Base-by-base conservation (phyloP, 2,888 invertebrate genomes). In the Drosophila falleni region DNA sequence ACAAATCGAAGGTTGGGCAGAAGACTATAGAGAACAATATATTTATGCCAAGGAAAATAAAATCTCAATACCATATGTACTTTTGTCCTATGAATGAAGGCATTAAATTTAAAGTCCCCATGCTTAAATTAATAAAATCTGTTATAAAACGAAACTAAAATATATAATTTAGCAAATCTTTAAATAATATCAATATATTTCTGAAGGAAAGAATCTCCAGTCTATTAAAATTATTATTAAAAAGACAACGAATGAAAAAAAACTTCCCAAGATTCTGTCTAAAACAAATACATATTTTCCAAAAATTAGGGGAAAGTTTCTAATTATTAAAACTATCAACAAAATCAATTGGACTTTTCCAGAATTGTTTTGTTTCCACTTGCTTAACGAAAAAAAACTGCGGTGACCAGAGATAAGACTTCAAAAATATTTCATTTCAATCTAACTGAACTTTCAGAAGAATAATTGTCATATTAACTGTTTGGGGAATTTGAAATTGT, bases 1-100 rank as follows among this genome's bases (percentile, higher is more conserved):
- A 71, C 53, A 11, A 54, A 63, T 71, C 44, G 35, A 71, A 71
- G 71, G 61, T 33, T 19, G 4, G 3, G 13, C 5, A 53, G 0
- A 3, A 3, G 15, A 11, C 39, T 23, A 29, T 0, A 31, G 10
- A 8, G 0, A 3, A 10, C 1, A 9, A 5, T 26, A 15, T 5
- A 5, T 26, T 13, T 5, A 19, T 11, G 13, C 23, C 9, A 35
- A 9, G 10, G 9, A 33, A 56, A 55, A 13, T n/a, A 1, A 42
- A 44, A 8, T 44, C 23, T 26, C 6, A 0, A 5, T 1, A 26
- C 23, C 8, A 13, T 44, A 11, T 44, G 4, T 13, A 23, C 13
- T 13, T 10, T 16, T 10, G 13, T 11, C 6, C 23, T 13, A 13
- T 2, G 6, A 44, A 8, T 13, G 3, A 13, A 13, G 13, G 3